These are phyloP conservation scores for Standfussiana lucernea DNA, from an alignment of 2,888 invertebrate species.

Conservation along the genomic window DNA sequence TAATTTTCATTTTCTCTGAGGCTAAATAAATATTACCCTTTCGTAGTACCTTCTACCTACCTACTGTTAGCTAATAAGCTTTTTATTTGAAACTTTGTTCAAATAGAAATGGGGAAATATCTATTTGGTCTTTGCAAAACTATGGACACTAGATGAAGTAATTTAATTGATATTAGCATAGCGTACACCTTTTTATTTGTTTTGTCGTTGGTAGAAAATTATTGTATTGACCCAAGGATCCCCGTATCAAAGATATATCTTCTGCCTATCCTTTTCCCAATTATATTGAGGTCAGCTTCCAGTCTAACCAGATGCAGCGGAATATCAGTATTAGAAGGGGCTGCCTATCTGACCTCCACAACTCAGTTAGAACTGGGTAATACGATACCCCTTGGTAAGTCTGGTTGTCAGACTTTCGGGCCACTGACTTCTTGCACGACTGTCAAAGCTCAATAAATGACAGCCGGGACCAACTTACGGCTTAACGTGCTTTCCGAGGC, in stretches of 20 bases:
- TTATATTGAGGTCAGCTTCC: background rate
- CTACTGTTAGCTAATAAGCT: slow-evolving; percentile 1
- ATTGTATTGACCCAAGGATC: background rate
- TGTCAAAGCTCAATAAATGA: background rate
- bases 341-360: background rate
- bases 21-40: slow-evolving; percentile 32
- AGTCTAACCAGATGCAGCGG: background rate
- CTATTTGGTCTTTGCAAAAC: background rate
- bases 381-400: background rate
- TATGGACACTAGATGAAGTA: background rate
- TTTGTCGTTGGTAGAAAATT: background rate
- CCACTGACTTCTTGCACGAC: background rate
- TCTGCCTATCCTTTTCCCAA: background rate
- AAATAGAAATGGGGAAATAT: slow-evolving; percentile 1
- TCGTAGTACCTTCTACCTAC: background rate
- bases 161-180: background rate
- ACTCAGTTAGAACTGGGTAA: background rate
- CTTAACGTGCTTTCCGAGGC: background rate
- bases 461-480: background rate
- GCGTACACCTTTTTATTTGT: background rate
- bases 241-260: background rate
- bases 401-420: no score
- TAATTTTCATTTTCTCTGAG: slow-evolving; percentile 22
- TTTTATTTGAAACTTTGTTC: slow-evolving; percentile 19
- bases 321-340: background rate